Percentiles rank a stretch among this genome's conserved stretches.
Evolutionary conservation across 1,140 invertebrate genomes (phyloP).

Genomic region (Tachypleus tridentatus): DNA sequence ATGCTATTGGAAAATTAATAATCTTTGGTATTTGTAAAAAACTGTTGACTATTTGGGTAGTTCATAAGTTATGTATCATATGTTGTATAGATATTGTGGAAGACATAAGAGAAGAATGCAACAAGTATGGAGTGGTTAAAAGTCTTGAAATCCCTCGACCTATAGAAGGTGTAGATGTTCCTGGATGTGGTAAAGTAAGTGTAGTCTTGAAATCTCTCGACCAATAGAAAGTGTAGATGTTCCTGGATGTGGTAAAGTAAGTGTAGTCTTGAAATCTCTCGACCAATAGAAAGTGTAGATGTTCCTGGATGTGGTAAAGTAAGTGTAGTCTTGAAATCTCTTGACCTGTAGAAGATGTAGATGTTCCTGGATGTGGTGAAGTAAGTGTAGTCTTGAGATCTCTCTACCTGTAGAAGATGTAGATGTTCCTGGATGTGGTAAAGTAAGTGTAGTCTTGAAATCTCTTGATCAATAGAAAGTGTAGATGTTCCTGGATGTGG

Average conservation of each 20-base stretch:
- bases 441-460: slow-evolving; percentile 97
- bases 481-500: slow-evolving; percentile 96
- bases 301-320: slow-evolving; percentile 96
- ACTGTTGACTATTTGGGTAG: too few species aligned
- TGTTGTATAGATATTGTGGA: slow-evolving; percentile 93
- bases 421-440: slow-evolving; percentile 95
- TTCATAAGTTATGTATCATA: too few species aligned
- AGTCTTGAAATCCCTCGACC: slow-evolving; percentile 96
- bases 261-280: slow-evolving; percentile 88
- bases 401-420: slow-evolving; percentile 92
- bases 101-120: slow-evolving; percentile 96
- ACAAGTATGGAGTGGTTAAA: slow-evolving; percentile 88
- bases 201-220: slow-evolving; percentile 79
- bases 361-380: slow-evolving; percentile 96
- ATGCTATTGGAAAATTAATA: too few species aligned
- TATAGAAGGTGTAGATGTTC: slow-evolving; percentile 91
- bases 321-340: slow-evolving; percentile 71
- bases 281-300: slow-evolving; percentile 91
- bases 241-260: slow-evolving; percentile 90
- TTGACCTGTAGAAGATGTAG: slow-evolving; percentile 87
- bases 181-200: slow-evolving; percentile 87
- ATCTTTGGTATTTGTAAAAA: too few species aligned
- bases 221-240: slow-evolving; percentile 95
- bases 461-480: slow-evolving; percentile 89
- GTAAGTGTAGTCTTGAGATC: slow-evolving; percentile 84